Percentiles rank a stretch among this genome's conserved stretches.
Conservation (phyloP, 2,888 invertebrate genomes). For the Napeogenes inachia region DNA sequence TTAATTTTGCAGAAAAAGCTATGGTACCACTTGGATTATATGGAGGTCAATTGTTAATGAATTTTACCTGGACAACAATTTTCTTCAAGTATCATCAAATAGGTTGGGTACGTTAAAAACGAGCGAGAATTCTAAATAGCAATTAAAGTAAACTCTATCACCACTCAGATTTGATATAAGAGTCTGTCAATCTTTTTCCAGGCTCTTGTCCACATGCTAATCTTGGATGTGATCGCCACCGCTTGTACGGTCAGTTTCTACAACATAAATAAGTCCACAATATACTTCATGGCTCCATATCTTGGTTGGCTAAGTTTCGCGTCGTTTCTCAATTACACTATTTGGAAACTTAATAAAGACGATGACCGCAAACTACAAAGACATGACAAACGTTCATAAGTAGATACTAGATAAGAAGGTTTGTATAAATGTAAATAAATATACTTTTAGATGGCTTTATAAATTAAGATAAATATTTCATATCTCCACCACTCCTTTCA, state of each 20-base stretch:
- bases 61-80: constrained; percentile 91
- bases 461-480: too few relatives aligned
- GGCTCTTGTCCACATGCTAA: constrained; percentile 80
- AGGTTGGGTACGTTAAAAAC: constrained; percentile 42
- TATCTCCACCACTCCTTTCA: too few relatives aligned
- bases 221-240: constrained; percentile 77
- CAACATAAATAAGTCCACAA: constrained; percentile 80
- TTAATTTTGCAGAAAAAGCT: constrained; percentile 68
- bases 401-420: neutral
- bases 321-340: constrained; percentile 80
- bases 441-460: too few relatives aligned
- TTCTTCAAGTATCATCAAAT: constrained; percentile 82
- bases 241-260: constrained; percentile 79
- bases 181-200: constrained; percentile 46
- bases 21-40: constrained; percentile 83
- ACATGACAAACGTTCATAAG: neutral
- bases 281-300: constrained; percentile 84
- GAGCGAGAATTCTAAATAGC: too few relatives aligned
- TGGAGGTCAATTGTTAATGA: constrained; percentile 85
- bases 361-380: neutral
- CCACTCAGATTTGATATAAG: too few relatives aligned
- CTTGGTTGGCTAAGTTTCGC: constrained; percentile 85
- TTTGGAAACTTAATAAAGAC: constrained; percentile 70
- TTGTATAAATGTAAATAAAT: too few relatives aligned
- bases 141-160: too few relatives aligned